Base-by-base conservation (phyloP, 1,140 invertebrate genomes). In the Diorhabda carinulata region DNA sequence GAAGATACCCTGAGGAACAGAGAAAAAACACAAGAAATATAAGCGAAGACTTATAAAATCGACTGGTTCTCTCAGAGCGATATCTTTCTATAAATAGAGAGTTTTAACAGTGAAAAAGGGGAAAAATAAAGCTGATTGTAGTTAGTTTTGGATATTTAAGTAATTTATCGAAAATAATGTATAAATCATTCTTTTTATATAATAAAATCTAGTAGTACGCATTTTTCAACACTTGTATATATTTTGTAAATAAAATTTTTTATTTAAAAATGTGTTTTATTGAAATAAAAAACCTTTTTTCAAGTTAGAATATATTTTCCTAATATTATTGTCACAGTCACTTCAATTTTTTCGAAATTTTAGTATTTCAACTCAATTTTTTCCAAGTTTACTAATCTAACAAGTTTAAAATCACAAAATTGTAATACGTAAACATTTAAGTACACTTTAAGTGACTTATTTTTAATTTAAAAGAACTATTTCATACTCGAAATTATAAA, bases 301-400 rank as follows among this genome's bases (percentile, higher is more conserved):
- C 9, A 52, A 25, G 44, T 8, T 43, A 47, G 25, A 63, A 43
- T 66, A 58, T 66, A 66, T 70, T 66, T 70, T 67, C 40, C 65
- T 70, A 70, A 60, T n/a, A 60, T 70, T 70, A 70, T 70, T 70
- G 69, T 70, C 69, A 70, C 68, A 70, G 69, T 70, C 69, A 70
- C 69, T 67, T 66, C 66, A 62, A 7, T 64, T 62, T 41, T 43
- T 61, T 61, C 52, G n/a, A 52, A 52, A 52, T 52, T 52, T 52
- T 52, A 52, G 47, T 8, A 52, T 52, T 6, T 52, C 47, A 52
- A 52, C 47, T 52, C 6, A 52, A 52, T 6, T 52, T n/a, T 52
- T 52, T 52, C 47, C 2, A 52, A 52, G 47, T 52, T 52, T 52
- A 52, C 6, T 52, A 52, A 52, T 52, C 2, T 52, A 52, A n/a